phyloP scores from a whole-genome alignment of 2,797 vertebrate species.

The Loriculus beryllinus region DNA sequence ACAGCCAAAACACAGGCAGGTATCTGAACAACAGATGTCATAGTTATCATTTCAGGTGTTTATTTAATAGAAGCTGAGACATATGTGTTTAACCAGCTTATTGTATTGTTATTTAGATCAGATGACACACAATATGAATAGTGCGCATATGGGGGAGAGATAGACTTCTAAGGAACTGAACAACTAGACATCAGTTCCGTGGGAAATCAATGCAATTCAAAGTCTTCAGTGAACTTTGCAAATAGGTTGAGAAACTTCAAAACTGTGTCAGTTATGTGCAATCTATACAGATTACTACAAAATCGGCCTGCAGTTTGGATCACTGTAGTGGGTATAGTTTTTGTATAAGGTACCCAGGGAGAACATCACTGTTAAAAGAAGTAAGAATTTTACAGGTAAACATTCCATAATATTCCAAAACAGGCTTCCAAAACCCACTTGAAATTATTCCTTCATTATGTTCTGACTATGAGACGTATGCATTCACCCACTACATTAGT shows the following conservation, averaged over 20 bases:
- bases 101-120: background rate
- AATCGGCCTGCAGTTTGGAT: background rate
- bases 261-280: background rate
- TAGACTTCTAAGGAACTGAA: background rate
- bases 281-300: constrained; percentile 11
- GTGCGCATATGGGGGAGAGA: background rate
- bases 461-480: background rate
- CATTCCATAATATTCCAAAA: background rate
- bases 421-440: background rate
- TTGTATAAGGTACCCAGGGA: background rate
- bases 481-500: background rate
- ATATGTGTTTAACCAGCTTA: background rate
- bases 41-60: background rate
- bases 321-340: background rate
- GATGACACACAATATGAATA: background rate
- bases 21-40: background rate
- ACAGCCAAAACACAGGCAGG: background rate
- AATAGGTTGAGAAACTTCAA: background rate
- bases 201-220: background rate
- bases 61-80: background rate
- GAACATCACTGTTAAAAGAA: background rate
- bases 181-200: background rate
- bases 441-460: background rate
- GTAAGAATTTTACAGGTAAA: background rate
- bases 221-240: background rate